Evolutionary conservation across 2,888 invertebrate genomes (phyloP), one percentile per base, ranked within the genome.

Genomic region (Heliconius ethilla): DNA sequence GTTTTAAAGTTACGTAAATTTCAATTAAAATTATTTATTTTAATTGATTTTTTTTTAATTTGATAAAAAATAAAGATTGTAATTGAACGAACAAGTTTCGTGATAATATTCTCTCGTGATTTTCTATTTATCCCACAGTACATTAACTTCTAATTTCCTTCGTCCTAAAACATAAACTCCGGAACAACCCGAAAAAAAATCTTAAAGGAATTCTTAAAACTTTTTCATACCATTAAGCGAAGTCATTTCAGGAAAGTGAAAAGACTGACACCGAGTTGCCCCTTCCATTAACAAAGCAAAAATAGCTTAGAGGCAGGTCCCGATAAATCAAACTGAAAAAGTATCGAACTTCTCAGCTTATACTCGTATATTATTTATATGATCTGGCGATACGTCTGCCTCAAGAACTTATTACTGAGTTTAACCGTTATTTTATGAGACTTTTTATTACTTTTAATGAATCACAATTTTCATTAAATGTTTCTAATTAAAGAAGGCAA

Each of bases 281-380:
- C 88, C 88, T 90, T 90, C 90, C 89, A 91, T 91, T 91, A 91
- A 88, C 89, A 86, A 87, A 84, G 87, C 85, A 85, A 86, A 86
- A 88, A 88, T 87, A 86, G 87, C 87, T 85, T 82, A 86, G 87
- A 88, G 87, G 87, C 86, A 86, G 83, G 83, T 84, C 83, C 85
- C 87, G 87, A 91, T 91, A 90, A 91, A 91, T 90, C 90, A 90
- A 89, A 91, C 89, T 88, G 83, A 80, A 82, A 81, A 83, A 83
- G 76, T 78, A 73, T 79, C 78, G 75, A 75, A 78, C 37, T 78
- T 78, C 72, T 70, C 67, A 78, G 63, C 76, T 73, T 62, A 15
- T 25, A 73, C 37, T 65, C 70, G 63, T 76, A 55, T 76, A 67
- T 75, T 75, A 75, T 75, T 72, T 78, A 75, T 78, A 69, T 78